Evolutionary conservation across 2,797 vertebrate genomes (phyloP), one percentile per base, ranked within the genome.

Genomic region (Mastacembelus armatus): DNA sequence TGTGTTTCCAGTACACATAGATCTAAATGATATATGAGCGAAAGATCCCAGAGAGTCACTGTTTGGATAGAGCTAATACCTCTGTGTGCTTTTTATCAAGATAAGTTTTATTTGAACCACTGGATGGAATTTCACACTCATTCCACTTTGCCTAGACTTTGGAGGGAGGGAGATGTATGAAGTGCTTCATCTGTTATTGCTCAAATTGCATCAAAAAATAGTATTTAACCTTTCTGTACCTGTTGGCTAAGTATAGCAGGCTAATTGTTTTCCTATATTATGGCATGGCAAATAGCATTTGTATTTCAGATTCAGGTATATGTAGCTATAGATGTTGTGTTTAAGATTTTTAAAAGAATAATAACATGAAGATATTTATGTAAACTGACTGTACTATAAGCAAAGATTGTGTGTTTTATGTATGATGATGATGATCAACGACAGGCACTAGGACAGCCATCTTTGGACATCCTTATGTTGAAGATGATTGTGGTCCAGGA

Each of bases 311-410:
- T 94, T 98, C 98, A 97, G 97, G 96, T 98, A 97, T 97, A 96
- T 93, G 94, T 94, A 94, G 93, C 91, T 92, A 90, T 96, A 98
- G 96, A 96, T 98, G 97, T 99, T 97, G 98, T 98, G 97, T 98
- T 99, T 96, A 96, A 96, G 95, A 95, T 95, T 95, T 92, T 89
- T 89, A 96, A 96, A 90, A 92, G 86, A 93, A 91, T 89, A 92
- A 92, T 91, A 89, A 93, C 96, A 96, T 96, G 95, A 96, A 97
- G 96, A 96, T 96, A 97, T 97, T 96, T 98, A 97, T 99, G 98
- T 99, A 98, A 96, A 98, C 97, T 93, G 96, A 98, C 96, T 98
- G 97, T 98, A 99, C 95, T 96, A 97, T 98, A 97, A 96, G 95
- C 94, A 95, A 98, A 97, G 96, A 97, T 96, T 97, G 96, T 96